Base-by-base conservation (phyloP, 2,888 invertebrate genomes). In the Molanna angustata region DNA sequence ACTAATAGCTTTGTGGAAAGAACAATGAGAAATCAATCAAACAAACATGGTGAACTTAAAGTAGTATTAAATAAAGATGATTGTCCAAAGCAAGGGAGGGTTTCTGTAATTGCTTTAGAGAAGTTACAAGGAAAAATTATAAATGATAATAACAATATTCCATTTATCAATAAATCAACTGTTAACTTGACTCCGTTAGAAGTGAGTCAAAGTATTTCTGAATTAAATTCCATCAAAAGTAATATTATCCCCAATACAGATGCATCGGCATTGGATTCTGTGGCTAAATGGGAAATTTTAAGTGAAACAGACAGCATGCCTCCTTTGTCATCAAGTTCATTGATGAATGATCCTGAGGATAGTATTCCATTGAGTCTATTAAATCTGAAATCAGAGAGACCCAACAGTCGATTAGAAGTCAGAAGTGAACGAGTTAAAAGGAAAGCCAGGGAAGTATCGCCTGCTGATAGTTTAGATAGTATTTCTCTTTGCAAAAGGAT, bases 1-100 rank as follows among this genome's bases (percentile, higher is more conserved):
- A 81, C 80, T 61, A 80, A 79, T 35, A 81, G 78, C 57, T 86
- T 86, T 66, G 70, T 86, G 51, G 80, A 85, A 64, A 72, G 86
- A 13, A 82, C 80, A 3, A 72, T 69, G 27, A 70, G 65, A 39
- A n/a, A n/a, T n/a, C n/a, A n/a, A n/a, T n/a, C n/a, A n/a, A 76
- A 74, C 33, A 75, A 72, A 62, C 63, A 71, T 3, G 44, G 49
- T 1, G 76, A 76, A 63, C 65, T 76, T 0, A 76, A 77, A 68
- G 69, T 77, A 1, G 66, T 77, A n/a, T 61, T 76, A 40, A 76
- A 76, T 60, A 76, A 76, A 63, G 76, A 76, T 1, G 76, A 76
- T 32, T 73, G 76, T 62, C 74, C 75, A 2, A 75, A 73, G 63
- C 75, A 74, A 63, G 81, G 78, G 2, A 71, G 81, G 2, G 66